phyloP scores from a whole-genome alignment of 1,140 invertebrate species.

The Bombus turneri region DNA sequence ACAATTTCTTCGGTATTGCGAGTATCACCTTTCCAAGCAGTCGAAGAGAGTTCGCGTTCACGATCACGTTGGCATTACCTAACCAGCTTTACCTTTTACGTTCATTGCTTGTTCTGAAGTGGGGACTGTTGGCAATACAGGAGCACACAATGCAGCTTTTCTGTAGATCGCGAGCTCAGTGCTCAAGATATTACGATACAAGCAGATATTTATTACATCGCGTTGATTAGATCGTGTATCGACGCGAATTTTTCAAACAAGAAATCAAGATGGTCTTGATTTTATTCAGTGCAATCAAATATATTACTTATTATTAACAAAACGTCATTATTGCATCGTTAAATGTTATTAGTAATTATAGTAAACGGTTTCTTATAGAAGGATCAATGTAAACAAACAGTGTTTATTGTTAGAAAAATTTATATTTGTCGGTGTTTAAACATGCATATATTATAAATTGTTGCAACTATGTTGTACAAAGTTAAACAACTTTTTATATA shows the following conservation, averaged over 20 bases:
- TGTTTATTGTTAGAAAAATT: background rate
- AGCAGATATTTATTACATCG: conserved; percentile 16
- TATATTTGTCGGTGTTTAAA: background rate
- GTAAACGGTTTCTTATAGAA: too few species aligned
- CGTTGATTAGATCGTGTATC: background rate
- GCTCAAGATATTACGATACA: conserved; percentile 31
- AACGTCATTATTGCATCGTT: too few species aligned
- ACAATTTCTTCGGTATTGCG: background rate
- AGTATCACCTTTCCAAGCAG: conserved; percentile 17
- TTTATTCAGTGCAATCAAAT: background rate
- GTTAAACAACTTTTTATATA: background rate
- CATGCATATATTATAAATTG: too few species aligned
- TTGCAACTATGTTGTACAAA: background rate
- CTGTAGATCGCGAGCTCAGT: conserved; percentile 45
- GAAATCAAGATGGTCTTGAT: background rate
- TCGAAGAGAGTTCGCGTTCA: conserved; percentile 45
- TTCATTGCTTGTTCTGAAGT: conserved; percentile 66
- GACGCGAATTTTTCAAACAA: background rate
- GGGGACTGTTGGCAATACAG: conserved; percentile 70
- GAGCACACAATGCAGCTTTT: conserved; percentile 69
- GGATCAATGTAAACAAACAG: too few species aligned
- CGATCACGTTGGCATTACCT: conserved; percentile 68
- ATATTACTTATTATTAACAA: background rate
- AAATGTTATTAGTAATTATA: too few species aligned
- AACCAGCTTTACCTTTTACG: conserved; percentile 79